phyloP scores from a whole-genome alignment of 2,888 invertebrate species.

The Halictus ligatus region DNA sequence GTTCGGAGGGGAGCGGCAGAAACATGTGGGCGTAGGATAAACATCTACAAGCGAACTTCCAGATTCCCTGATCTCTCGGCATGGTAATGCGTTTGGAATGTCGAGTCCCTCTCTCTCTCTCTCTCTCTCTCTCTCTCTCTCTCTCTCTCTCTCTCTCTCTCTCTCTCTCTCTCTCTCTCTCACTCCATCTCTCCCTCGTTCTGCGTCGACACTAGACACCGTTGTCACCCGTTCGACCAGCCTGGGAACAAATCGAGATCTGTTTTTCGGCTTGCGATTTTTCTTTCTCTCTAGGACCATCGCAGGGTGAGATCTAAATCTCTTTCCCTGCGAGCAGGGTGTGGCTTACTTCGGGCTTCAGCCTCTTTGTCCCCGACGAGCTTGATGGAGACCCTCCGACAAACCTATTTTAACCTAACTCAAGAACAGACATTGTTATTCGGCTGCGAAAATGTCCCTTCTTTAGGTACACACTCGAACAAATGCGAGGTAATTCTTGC shows the following conservation, averaged over 20 bases:
- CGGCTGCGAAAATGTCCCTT: background rate
- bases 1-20: conserved; percentile 31
- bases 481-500: no score
- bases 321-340: background rate
- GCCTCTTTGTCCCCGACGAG: background rate
- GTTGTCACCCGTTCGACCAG: background rate
- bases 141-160: background rate
- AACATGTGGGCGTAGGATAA: conserved; percentile 59
- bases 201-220: conserved; percentile 26
- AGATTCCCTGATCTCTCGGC: conserved; percentile 41
- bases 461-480: no score
- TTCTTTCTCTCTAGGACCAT: background rate
- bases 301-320: background rate
- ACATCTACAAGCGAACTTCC: conserved; percentile 64
- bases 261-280: conserved; percentile 15
- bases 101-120: background rate
- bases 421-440: background rate
- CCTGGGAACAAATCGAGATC: conserved; percentile 21
- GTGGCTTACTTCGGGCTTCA: background rate
- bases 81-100: conserved; percentile 28
- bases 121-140: background rate
- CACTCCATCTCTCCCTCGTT: background rate
- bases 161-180: background rate
- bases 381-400: background rate
- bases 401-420: background rate